A percentile compares a stretch with the other conserved stretches of the same genome.
These are phyloP conservation scores for Gonioctena quinquepunctata DNA, from an alignment of 1,140 invertebrate species.

Conservation along the genomic window DNA sequence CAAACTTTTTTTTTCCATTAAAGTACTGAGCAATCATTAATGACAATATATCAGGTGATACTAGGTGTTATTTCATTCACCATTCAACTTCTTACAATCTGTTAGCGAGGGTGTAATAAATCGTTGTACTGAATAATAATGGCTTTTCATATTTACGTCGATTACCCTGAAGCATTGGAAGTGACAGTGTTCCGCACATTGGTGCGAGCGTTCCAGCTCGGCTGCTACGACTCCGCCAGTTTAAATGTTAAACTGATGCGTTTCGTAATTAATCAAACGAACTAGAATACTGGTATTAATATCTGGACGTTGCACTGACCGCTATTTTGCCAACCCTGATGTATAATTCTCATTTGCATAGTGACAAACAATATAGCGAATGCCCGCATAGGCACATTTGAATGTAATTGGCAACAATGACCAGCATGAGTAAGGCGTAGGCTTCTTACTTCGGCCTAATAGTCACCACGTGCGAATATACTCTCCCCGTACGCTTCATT, in stretches of 20 bases:
- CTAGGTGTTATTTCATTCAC: no score
- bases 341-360: slow-evolving; percentile 11
- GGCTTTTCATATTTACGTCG: not conserved
- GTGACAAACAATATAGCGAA: slow-evolving; percentile 14
- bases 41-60: no score
- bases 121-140: not conserved
- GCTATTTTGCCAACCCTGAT: slow-evolving; percentile 5
- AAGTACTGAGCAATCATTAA: no score
- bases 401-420: slow-evolving; percentile 15
- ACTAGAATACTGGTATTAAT: not conserved
- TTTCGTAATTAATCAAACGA: slow-evolving; percentile 11
- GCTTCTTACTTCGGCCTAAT: not conserved
- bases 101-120: no score
- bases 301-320: slow-evolving; percentile 12
- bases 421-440: slow-evolving; percentile 12
- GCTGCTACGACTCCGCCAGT: not conserved
- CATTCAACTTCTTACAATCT: no score
- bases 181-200: not conserved
- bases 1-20: no score
- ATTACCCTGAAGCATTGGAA: not conserved
- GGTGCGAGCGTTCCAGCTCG: not conserved
- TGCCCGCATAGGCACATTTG: slow-evolving; percentile 1
- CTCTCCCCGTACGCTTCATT: not conserved
- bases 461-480: slow-evolving; percentile 5
- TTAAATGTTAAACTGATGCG: slow-evolving; percentile 14